Conservation (phyloP, 2,888 invertebrate species). For the Drosophila sordidula region DNA sequence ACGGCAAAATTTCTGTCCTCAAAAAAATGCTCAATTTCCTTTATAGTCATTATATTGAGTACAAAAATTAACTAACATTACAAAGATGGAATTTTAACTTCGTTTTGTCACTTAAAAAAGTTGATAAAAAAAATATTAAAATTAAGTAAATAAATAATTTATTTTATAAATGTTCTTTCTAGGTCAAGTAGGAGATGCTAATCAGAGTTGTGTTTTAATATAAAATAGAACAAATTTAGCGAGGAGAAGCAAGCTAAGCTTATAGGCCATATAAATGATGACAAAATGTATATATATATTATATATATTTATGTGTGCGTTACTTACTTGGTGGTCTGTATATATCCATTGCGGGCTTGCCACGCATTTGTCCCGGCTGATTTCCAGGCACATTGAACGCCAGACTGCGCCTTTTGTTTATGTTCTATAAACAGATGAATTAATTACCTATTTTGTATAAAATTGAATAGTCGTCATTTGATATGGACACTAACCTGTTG, state of each 20-base stretch:
- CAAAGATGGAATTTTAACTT: no score
- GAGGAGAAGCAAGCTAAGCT: conserved; percentile 21
- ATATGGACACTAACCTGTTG: conserved; percentile 84
- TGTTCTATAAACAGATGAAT: conserved; percentile 85
- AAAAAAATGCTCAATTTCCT: no score
- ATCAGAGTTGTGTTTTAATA: neutral
- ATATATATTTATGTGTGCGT: neutral
- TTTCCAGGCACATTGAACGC: conserved; percentile 87
- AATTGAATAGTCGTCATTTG: neutral
- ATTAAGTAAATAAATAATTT: neutral
- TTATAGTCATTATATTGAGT: no score
- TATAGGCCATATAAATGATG: neutral
- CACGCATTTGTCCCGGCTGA: conserved; percentile 84
- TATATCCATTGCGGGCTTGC: conserved; percentile 94
- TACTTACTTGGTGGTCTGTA: conserved; percentile 94
- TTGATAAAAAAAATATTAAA: no score
- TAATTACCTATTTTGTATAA: neutral
- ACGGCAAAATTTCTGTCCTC: no score
- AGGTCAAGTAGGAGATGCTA: no score
- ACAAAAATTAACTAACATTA: no score
- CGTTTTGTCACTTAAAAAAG: no score
- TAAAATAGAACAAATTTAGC: neutral
- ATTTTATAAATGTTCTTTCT: no score
- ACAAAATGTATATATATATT: neutral
- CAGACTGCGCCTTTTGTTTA: conserved; percentile 90